Conservation (phyloP, 2,888 invertebrate genomes). For the Diaprepes abbreviatus region DNA sequence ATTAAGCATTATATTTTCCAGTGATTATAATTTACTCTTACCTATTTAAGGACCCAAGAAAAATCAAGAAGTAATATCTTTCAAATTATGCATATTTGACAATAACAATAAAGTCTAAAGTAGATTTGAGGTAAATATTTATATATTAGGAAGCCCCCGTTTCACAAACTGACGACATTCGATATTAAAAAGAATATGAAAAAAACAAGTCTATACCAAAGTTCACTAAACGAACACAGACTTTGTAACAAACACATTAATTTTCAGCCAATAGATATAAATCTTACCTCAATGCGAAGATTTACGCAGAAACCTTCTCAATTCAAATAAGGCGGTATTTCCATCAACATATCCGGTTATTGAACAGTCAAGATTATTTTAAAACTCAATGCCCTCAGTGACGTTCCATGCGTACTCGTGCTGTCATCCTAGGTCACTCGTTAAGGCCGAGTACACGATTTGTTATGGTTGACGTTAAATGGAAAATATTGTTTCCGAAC, state of each 20-base stretch:
- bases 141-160: too few relatives aligned
- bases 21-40: too few relatives aligned
- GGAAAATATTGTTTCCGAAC: constrained; percentile 29
- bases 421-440: constrained; percentile 40
- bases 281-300: constrained; percentile 58
- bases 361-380: constrained; percentile 52
- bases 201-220: neutral
- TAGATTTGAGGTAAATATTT: too few relatives aligned
- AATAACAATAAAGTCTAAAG: too few relatives aligned
- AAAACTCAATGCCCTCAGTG: constrained; percentile 41
- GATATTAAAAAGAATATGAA: too few relatives aligned
- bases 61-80: too few relatives aligned
- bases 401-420: constrained; percentile 33
- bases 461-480: constrained; percentile 32
- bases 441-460: constrained; percentile 33
- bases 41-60: too few relatives aligned
- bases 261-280: constrained; percentile 56
- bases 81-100: too few relatives aligned
- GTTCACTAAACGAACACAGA: neutral
- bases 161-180: too few relatives aligned
- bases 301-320: constrained; percentile 55
- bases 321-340: constrained; percentile 40
- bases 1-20: too few relatives aligned
- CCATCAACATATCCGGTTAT: constrained; percentile 50
- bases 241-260: constrained; percentile 55